These are phyloP conservation scores for Cephus runcator DNA, from an alignment of 2,888 invertebrate genomes.

Conservation along the genomic window DNA sequence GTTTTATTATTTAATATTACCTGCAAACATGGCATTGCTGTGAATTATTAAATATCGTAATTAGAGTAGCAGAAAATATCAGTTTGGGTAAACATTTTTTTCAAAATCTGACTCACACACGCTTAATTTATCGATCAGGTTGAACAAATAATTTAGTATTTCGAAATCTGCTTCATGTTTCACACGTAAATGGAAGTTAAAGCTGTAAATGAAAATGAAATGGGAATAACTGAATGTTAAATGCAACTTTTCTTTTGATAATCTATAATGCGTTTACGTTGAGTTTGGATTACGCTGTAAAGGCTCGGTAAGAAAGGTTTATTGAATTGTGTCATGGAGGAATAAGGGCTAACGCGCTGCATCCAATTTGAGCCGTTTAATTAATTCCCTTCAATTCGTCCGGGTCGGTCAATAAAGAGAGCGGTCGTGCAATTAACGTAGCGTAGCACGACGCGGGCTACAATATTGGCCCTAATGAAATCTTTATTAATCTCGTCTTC, in stretches of 20 bases:
- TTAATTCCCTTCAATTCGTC: slow-evolving; percentile 60
- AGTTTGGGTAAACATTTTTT: not conserved
- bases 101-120: not conserved
- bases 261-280: not conserved
- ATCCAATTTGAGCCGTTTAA: slow-evolving; percentile 64
- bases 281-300: not conserved
- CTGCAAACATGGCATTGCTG: not conserved
- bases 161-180: not conserved
- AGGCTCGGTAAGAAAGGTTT: slow-evolving; percentile 37
- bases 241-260: not conserved
- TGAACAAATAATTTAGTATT: not conserved
- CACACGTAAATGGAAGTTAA: not conserved
- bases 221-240: not conserved
- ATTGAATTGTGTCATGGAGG: slow-evolving; percentile 64
- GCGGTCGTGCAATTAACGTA: slow-evolving; percentile 37
- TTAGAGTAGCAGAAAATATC: not conserved
- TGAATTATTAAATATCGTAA: not conserved
- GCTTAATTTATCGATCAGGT: not conserved
- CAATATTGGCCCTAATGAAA: slow-evolving; percentile 59
- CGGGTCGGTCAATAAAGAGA: slow-evolving; percentile 44
- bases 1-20: not conserved
- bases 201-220: not conserved
- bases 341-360: slow-evolving; percentile 62
- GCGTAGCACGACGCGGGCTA: slow-evolving; percentile 49
- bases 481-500: slow-evolving; percentile 55